Conservation (phyloP, 2,113 vertebrate genomes). For the Ardeotis arabs region DNA sequence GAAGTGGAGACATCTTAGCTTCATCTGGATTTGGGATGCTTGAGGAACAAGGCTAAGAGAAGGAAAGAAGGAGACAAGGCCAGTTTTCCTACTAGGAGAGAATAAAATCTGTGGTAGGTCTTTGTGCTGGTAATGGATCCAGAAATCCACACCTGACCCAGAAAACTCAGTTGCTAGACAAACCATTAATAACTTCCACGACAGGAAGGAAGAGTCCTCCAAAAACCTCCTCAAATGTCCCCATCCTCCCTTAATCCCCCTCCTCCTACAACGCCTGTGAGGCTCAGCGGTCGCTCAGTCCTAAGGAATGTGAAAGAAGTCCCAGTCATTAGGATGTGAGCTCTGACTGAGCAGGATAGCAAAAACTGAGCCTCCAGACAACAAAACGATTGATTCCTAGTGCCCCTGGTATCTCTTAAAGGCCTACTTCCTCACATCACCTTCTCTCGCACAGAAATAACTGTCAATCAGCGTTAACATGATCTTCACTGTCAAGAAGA, state of each 20-base stretch:
- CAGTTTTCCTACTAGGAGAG: not conserved
- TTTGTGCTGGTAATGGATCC: not conserved
- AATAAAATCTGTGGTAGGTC: not conserved
- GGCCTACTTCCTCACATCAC: not conserved
- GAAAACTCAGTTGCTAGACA: not conserved
- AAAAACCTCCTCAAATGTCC: not conserved
- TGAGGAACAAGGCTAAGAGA: not conserved
- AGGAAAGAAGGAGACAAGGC: not conserved
- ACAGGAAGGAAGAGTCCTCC: not conserved
- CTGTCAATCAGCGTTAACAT: not conserved
- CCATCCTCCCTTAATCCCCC: not conserved
- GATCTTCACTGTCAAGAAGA: not conserved
- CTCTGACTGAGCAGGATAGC: not conserved
- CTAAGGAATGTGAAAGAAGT: not conserved
- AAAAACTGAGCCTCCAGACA: not conserved
- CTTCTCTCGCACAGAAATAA: not conserved
- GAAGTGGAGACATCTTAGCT: not conserved
- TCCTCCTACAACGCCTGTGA: fast-evolving
- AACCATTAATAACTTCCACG: not conserved
- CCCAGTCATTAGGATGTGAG: not conserved
- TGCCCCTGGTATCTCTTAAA: not conserved
- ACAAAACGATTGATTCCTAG: not conserved
- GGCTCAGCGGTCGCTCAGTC: not conserved
- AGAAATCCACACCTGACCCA: not conserved
- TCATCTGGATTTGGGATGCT: not conserved